Evolutionary conservation across 2,113 vertebrate species (phyloP), one percentile per base, ranked within the genome.

Genomic region (Speoplatyrhinus poulsoni): DNA sequence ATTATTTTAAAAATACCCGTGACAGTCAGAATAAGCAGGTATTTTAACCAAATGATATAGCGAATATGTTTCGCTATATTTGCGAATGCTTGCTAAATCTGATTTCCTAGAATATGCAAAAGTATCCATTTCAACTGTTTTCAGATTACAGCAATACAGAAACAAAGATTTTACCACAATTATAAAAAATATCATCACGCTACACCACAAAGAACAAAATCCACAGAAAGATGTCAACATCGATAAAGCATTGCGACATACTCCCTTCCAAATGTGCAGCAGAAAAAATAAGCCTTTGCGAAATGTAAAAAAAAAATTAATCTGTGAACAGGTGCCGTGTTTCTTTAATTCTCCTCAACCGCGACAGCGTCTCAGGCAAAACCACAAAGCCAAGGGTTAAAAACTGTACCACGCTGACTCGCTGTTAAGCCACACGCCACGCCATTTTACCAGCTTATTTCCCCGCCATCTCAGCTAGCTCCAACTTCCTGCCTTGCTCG

Each of bases 381-480:
- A 75, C 69, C 80, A 80, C 83, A 85, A 84, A 79, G 77, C 74
- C 75, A 90, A 89, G 88, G 88, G 84, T 89, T 90, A 91, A 90
- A 86, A 69, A 85, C 66, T 59, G n/a, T 77, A 81, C 77, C 75
- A 81, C 50, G 84, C 80, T 86, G 70, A 80, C 74, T 83, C 80
- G 11, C 12, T 12, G 17, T 71, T 69, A 61, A 79, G 80, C 77
- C 73, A 75, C 84, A 88, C 46, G 74, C 82, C 83, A 90, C 82
- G 88, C 90, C 88, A 91, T 91, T 90, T 92, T 91, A 79, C 76
- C 70, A 79, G 80, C 76, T 85, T 79, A 83, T 86, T 82, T 84
- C 63, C 67, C 76, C 33, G 54, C 76, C 69, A 79, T 65, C 60
- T 76, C 74, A 76, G 71, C 73, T 69, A 72, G 82, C 75, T 68